Evolutionary conservation across 2,797 vertebrate species (phyloP).

Genomic region (Helicolenus hilgendorfi): DNA sequence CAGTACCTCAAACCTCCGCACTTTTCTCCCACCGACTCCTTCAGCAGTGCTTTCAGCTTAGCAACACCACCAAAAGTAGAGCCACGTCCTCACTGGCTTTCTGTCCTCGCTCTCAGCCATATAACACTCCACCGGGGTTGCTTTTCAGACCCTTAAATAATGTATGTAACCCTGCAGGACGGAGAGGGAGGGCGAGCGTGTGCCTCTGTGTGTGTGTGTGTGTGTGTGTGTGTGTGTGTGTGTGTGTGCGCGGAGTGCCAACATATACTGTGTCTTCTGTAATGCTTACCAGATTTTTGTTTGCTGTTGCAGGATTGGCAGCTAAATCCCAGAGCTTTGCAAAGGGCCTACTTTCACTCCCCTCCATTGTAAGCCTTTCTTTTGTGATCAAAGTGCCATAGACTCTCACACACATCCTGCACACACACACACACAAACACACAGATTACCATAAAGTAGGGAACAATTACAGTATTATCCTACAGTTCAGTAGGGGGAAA

Average conservation of each 20-base stretch:
- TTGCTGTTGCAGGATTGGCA: conserved; percentile 62
- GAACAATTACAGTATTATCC: conserved; percentile 24
- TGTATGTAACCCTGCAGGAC: conserved; percentile 62
- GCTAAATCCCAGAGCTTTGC: conserved; percentile 62
- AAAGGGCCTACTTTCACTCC: conserved; percentile 39
- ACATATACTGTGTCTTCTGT: conserved; percentile 48
- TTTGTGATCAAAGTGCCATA: conserved; percentile 49
- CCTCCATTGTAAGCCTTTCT: conserved; percentile 52
- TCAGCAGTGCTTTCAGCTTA: not conserved
- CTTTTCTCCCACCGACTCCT: not conserved
- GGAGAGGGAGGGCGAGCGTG: not conserved
- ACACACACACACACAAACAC: not conserved
- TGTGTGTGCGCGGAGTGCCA: conserved; percentile 16
- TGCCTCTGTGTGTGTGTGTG: conserved; percentile 7
- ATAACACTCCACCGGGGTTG: conserved; percentile 34
- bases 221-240: conserved; percentile 1
- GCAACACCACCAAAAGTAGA: conserved; percentile 3
- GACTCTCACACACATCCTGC: conserved; percentile 6
- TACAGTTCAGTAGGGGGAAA: not conserved
- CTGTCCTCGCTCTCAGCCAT: conserved; percentile 22
- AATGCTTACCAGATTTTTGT: conserved; percentile 63
- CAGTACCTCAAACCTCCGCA: not conserved
- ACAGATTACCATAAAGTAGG: conserved; percentile 19
- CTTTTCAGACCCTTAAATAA: conserved; percentile 75
- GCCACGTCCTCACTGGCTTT: conserved; percentile 21